Evolutionary conservation across 2,888 invertebrate genomes (phyloP).

Genomic region (Anodontia alba): DNA sequence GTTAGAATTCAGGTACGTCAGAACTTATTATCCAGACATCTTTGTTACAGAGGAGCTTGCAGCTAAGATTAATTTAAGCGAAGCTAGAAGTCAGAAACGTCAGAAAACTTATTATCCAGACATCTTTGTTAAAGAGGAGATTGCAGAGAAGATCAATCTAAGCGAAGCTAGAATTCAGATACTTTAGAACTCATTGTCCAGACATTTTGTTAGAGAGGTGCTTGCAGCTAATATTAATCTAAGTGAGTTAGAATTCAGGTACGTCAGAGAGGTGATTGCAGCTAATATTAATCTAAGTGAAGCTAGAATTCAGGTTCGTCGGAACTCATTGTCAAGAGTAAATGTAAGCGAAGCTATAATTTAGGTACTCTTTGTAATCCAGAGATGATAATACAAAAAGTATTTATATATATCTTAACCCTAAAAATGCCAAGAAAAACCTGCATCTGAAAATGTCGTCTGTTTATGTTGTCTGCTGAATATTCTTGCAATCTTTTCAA

Average conservation of each 20-base stretch:
- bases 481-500: no score
- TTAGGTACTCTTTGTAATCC: no score
- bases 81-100: conserved; percentile 94
- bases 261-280: conserved; percentile 96
- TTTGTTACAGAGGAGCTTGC: conserved; percentile 95
- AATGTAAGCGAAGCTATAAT: no score
- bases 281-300: conserved; percentile 95
- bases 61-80: conserved; percentile 94
- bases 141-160: conserved; percentile 94
- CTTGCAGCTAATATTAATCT: conserved; percentile 95
- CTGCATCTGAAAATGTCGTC: no score
- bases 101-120: conserved; percentile 98
- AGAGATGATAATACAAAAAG: no score
- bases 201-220: conserved; percentile 96
- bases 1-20: conserved; percentile 88
- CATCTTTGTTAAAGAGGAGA: conserved; percentile 94
- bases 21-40: conserved; percentile 97
- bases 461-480: no score
- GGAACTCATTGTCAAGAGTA: conserved; percentile 98
- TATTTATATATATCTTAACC: no score
- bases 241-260: conserved; percentile 89
- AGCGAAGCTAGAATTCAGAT: conserved; percentile 97
- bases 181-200: conserved; percentile 96
- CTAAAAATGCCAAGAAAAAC: no score
- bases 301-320: conserved; percentile 94